A percentile compares a stretch with the other conserved stretches of the same genome.
These are phyloP conservation scores for Microctonus brassicae DNA, from an alignment of 2,888 invertebrate genomes.

Conservation along the genomic window DNA sequence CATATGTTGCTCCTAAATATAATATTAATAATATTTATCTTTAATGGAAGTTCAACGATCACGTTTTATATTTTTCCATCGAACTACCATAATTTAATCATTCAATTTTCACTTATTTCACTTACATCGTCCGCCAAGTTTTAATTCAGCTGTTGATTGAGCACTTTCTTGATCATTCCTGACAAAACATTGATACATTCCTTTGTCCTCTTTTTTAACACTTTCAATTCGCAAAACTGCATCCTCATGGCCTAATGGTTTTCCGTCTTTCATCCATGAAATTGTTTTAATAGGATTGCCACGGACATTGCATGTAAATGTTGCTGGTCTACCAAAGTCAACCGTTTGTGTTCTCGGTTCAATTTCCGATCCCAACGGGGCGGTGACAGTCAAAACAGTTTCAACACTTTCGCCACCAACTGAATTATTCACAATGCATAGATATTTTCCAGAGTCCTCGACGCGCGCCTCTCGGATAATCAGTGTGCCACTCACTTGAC, in stretches of 20 bases:
- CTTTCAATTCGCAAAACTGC: slow-evolving; percentile 87
- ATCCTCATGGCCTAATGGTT: slow-evolving; percentile 86
- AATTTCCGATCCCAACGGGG: slow-evolving; percentile 88
- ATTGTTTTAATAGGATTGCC: slow-evolving; percentile 93
- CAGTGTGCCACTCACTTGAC: slow-evolving; percentile 93
- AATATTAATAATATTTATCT: no score
- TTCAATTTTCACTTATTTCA: slow-evolving; percentile 40
- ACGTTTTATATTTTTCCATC: no score
- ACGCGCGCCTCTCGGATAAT: slow-evolving; percentile 92
- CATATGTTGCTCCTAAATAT: no score
- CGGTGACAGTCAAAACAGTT: slow-evolving; percentile 92
- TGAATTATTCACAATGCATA: slow-evolving; percentile 94
- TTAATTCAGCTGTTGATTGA: slow-evolving; percentile 91
- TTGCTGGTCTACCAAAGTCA: slow-evolving; percentile 93
- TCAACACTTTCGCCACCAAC: slow-evolving; percentile 95
- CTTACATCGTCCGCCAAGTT: slow-evolving; percentile 90
- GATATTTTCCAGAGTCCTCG: slow-evolving; percentile 93
- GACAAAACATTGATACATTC: slow-evolving; percentile 97
- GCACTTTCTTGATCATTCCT: slow-evolving; percentile 94
- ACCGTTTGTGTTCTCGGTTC: slow-evolving; percentile 93
- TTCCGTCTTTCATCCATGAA: slow-evolving; percentile 94
- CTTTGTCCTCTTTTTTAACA: slow-evolving; percentile 93
- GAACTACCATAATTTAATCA: not conserved
- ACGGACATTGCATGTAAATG: slow-evolving; percentile 91
- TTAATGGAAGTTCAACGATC: no score